A percentile compares a stretch with the other conserved stretches of the same genome.
phyloP scores from a whole-genome alignment of 2,797 vertebrate species.

The Falco columbarius region DNA sequence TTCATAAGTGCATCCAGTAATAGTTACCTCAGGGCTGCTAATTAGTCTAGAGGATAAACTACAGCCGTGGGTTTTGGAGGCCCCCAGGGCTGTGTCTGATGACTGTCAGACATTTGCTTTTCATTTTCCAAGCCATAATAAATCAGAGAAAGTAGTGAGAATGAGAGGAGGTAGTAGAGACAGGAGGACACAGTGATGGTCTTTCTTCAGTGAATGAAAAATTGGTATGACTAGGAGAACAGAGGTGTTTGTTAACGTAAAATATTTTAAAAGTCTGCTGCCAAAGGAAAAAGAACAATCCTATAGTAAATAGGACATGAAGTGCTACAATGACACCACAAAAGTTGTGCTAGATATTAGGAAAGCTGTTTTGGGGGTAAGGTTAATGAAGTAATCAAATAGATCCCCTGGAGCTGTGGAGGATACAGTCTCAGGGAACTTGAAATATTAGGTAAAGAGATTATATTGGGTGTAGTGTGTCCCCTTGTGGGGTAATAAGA shows the following conservation, averaged over 20 bases:
- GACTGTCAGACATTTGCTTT: background rate
- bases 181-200: background rate
- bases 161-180: background rate
- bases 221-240: background rate
- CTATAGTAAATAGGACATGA: background rate
- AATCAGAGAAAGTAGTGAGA: background rate
- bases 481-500: background rate
- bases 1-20: background rate
- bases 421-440: background rate
- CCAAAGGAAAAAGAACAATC: background rate
- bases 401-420: background rate
- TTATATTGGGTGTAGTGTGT: background rate
- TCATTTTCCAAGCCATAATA: background rate
- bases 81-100: background rate
- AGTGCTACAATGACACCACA: background rate
- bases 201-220: background rate
- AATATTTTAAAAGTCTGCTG: background rate
- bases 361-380: background rate
- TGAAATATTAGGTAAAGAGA: background rate
- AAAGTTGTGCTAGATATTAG: background rate
- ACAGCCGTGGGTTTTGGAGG: accelerated
- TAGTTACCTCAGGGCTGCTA: constrained; percentile 3
- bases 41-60: constrained; percentile 22
- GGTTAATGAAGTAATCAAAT: background rate
- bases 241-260: background rate